Conservation (phyloP, 2,888 invertebrate genomes). For the Dryobota labecula region DNA sequence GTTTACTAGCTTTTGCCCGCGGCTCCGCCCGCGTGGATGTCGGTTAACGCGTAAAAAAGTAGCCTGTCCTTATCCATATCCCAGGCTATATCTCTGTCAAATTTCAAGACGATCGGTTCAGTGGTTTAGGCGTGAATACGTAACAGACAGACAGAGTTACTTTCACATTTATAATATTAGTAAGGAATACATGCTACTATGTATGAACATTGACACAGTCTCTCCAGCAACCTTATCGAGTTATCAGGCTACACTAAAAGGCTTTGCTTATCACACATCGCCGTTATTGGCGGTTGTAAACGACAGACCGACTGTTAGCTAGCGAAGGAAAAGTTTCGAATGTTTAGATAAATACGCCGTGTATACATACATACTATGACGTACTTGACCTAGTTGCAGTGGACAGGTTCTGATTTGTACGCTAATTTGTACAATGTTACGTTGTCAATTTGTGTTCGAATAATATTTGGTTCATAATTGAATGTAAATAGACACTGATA, state of each 20-base stretch:
- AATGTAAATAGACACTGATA: conserved; percentile 27
- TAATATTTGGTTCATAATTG: conserved; percentile 31
- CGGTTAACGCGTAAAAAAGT: too few species aligned
- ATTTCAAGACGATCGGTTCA: too few species aligned
- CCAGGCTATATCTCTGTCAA: too few species aligned
- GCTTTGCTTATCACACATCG: conserved; percentile 69
- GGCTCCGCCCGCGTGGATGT: too few species aligned
- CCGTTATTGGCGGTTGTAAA: conserved; percentile 54
- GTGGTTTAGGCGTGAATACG: too few species aligned
- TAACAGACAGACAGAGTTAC: too few species aligned
- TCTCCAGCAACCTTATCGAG: conserved; percentile 63
- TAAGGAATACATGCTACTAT: conserved; percentile 9
- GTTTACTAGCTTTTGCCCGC: too few species aligned
- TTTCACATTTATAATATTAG: too few species aligned
- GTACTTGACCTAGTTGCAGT: conserved; percentile 62
- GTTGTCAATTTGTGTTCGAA: conserved; percentile 30
- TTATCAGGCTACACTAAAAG: conserved; percentile 70
- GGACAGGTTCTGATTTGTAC: conserved; percentile 50
- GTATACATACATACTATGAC: conserved; percentile 9
- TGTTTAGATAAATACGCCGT: conserved; percentile 39
- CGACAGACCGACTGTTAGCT: conserved; percentile 28
- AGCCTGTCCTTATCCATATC: too few species aligned
- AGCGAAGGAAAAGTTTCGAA: conserved; percentile 44
- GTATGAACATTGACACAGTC: conserved; percentile 40
- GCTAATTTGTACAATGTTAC: conserved; percentile 46